Base-by-base conservation (phyloP, 2,888 invertebrate genomes). In the Cephus pulcher region DNA sequence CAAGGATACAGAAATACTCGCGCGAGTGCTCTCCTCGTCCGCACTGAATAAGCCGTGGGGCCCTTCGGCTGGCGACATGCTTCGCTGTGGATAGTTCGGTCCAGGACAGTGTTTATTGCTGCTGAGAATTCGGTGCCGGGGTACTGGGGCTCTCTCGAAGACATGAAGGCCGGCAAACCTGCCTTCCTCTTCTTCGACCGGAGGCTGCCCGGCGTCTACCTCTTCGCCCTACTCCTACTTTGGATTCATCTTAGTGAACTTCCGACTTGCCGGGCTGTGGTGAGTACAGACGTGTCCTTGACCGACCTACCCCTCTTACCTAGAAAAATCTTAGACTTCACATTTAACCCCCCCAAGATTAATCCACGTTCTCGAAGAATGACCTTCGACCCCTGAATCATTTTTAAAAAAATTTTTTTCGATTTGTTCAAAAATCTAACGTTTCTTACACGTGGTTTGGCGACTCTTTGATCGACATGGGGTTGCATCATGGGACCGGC, bases 251-350 rank as follows among this genome's bases (percentile, higher is more conserved):
- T 84, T 79, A 79, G 85, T 84, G 68, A 69, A 35, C 81, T 84
- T 79, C 84, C 84, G 79, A 78, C 81, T 81, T 76, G 78, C 80
- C 83, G 87, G 56, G 87, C 89, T 81, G 88, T 85, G 85, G 89
- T 89, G 82, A 89, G 89, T 89, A 81, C 76, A 69, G 37, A 71
- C 23, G 71, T 12, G 71, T 71, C 71, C 71, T 71, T 71, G 71
- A 32, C 71, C 71, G 71, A 15, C 34, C 71, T 71, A 33, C 71
- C 12, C 12, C 23, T 15, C 56, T 56, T 56, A 23, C 9, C 0
- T 56, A 0, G 4, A 9, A 56, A 23, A 56, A 56, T 56, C 23
- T 56, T 56, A 23, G 15, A 23, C 56, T 56, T 56, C 9, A 6
- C 56, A 56, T 2, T 56, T 56, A 56, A 23, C 23, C 4, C 37